Evolutionary conservation across 2,888 invertebrate species (phyloP).

Genomic region (Oasisia sp.): DNA sequence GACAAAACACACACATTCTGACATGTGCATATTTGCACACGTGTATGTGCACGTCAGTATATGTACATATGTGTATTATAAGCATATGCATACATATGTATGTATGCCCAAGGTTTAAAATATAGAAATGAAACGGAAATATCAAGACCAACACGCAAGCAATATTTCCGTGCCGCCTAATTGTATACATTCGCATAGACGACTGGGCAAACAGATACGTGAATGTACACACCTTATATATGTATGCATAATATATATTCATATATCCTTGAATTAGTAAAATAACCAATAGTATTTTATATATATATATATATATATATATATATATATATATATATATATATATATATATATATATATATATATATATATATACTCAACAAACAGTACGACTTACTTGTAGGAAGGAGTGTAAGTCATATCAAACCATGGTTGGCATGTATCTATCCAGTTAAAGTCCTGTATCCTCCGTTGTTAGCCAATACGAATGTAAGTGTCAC

Average conservation of each 20-base stretch:
- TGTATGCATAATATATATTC: neutral
- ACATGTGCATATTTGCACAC: neutral
- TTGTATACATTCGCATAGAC: neutral
- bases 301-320: neutral
- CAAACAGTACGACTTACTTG: neutral
- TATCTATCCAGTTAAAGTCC: neutral
- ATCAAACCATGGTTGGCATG: neutral
- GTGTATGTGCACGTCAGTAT: neutral
- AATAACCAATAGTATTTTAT: too few species aligned
- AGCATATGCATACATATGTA: neutral
- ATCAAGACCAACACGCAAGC: neutral
- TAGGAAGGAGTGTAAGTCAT: neutral
- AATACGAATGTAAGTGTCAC: conserved; percentile 13
- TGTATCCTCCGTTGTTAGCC: neutral
- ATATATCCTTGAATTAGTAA: neutral
- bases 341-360: neutral
- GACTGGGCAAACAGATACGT: neutral
- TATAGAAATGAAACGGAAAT: neutral
- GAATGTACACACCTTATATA: neutral
- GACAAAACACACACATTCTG: neutral
- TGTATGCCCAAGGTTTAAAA: neutral
- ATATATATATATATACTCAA: neutral
- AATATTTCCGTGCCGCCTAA: neutral
- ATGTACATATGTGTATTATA: neutral
- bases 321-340: neutral